Base-by-base conservation (phyloP, 2,888 invertebrate genomes). In the Leptopterna dolabrata region DNA sequence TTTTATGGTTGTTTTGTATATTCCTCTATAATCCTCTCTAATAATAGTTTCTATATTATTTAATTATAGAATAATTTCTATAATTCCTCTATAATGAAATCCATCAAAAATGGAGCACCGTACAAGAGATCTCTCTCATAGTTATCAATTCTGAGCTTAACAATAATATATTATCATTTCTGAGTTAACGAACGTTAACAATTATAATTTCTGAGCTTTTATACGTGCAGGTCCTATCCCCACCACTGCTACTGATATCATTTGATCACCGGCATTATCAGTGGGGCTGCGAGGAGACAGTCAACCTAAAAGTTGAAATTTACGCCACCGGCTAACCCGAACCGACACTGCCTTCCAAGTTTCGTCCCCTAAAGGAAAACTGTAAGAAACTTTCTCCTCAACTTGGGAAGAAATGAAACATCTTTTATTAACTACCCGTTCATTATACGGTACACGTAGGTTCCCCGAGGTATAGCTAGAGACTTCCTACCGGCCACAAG, bases 371-470 rank as follows among this genome's bases (percentile, higher is more conserved):
- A 13, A 30, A 16, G 14, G 73, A 36, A 36, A 73, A 73, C 73
- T 27, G 81, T 24, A 24, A 14, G 45, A 83, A 47, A 36, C 71
- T 73, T 36, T 51, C 45, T 85, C 73, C 55, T 63, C n/a, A 85
- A 85, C 85, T 85, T 45, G 1, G 73, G 36, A 73, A 85, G 63
- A 63, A 85, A 85, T 85, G 85, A 85, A 73, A 85, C 85, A 85
- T 85, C 85, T 85, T 85, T 85, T 85, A 85, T 85, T 85, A 85
- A 85, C 85, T 76, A 85, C 73, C 9, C 85, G 85, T 85, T 85
- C 85, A 76, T 85, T 73, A 85, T 76, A 73, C 85, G 45, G 27
- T 73, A 43, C 85, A 85, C 85, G 85, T 85, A 85, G 73, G 85
- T 47, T 73, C 85, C 73, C 73, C 41, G 24, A 73, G 76, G 85